Base-by-base conservation (phyloP, 2,888 invertebrate species). In the Caenorhabditis doughertyi region DNA sequence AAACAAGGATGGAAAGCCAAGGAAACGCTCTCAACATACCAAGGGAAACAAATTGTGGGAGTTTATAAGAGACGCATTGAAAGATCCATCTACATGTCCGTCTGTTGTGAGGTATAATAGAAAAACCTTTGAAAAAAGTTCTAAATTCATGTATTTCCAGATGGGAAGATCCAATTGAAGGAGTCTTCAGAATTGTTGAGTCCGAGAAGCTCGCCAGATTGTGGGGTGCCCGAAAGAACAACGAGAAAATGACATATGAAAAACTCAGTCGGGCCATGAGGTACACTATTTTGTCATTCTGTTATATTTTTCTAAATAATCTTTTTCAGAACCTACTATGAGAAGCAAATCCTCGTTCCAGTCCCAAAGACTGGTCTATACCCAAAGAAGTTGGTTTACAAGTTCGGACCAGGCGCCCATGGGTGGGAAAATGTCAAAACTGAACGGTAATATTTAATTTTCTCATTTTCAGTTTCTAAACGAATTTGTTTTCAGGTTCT, bases 241-340 rank as follows among this genome's bases (percentile, higher is more conserved):
- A 96, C 92, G 94, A 95, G 64, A 95, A 95, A 92, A 97, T 97
- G 96, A 96, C 95, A 51, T 97, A 96, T 92, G 96, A 96, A 92
- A 97, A 97, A 93, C 94, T 97, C 90, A 96, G 96, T 92, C 93
- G 96, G 84, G 96, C 96, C 18, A 96, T 97, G 95, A 94, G 95
- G 95, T 95, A 51, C n/a, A 23, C 11, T 0, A 11, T n/a, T 16
- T 39, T n/a, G 8, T 58, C 3, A 39, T 39, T 23, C 23, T 32
- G 11, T 29, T 4, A 8, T n/a, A 21, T 60, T 23, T 18, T 27
- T 11, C 0, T 8, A 42, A n/a, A n/a, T n/a, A n/a, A n/a, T 70
- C 35, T 65, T 53, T 85, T 18, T 0, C 84, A 92, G 92, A 85
- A 93, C 92, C 29, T 93, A 93, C 87, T 92, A 93, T 85, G 92